A percentile compares a stretch with the other conserved stretches of the same genome.
These are phyloP conservation scores for Lasaia peninsularis DNA, from an alignment of 1,140 invertebrate species.

Conservation along the genomic window DNA sequence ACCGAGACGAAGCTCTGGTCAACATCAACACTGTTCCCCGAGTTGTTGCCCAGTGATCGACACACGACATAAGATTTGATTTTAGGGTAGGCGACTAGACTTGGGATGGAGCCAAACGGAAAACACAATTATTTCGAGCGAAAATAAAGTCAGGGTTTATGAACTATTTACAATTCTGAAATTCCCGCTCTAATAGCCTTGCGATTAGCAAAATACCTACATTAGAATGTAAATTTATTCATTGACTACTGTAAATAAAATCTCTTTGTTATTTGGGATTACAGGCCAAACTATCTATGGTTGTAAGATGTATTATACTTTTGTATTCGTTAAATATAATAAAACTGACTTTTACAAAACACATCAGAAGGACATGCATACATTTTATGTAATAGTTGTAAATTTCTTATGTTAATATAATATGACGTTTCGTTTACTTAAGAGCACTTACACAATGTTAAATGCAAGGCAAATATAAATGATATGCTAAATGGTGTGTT, in stretches of 20 bases:
- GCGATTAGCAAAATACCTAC: not conserved
- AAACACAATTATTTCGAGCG: constrained; percentile 22
- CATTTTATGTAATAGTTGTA: not conserved
- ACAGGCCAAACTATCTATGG: no score
- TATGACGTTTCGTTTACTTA: no score
- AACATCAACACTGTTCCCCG: not conserved
- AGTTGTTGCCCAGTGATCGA: not conserved
- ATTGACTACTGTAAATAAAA: not conserved
- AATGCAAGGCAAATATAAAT: not conserved
- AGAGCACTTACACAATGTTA: not conserved
- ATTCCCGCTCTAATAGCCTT: constrained; percentile 1
- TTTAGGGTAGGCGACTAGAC: constrained; percentile 24
- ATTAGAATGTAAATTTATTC: not conserved
- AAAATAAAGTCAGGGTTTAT: constrained; percentile 3
- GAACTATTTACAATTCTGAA: constrained; percentile 17
- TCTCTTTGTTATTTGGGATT: not conserved
- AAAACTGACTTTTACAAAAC: not conserved
- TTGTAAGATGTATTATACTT: no score
- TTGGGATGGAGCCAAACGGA: constrained; percentile 51
- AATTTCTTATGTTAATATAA: not conserved
- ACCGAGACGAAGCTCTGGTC: not conserved
- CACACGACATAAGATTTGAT: not conserved
- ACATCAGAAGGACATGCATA: not conserved
- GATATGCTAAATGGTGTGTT: not conserved
- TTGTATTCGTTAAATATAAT: no score